Base-by-base conservation (phyloP, 2,797 vertebrate species). In the Ara ararauna region DNA sequence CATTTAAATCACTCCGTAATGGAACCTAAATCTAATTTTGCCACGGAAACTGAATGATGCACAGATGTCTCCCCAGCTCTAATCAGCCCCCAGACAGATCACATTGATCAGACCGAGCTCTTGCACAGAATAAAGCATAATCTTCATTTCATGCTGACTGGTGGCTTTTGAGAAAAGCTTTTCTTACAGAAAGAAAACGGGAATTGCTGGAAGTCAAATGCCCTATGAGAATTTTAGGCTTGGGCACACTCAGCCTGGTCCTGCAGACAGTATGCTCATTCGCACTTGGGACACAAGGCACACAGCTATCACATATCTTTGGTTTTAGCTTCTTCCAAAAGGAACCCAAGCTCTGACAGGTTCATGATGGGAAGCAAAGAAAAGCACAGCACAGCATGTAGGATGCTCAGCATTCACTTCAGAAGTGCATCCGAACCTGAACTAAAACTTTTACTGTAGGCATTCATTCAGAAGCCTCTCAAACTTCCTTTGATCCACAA, bases 1-100 rank as follows among this genome's bases (percentile, higher is more conserved):
- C 66, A 75, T 51, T 74, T 65, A 85, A 92, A 90, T 51, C 22
- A 48, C 27, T 92, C 54, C 58, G 40, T 88, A 88, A 88, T 94
- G 74, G 80, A 88, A 94, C 86, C 36, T 6, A 56, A 92, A 93
- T 18, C 66, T 86, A 76, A 94, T 88, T 85, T 81, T 86, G 66
- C 64, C 64, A 76, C 32, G 2, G 54, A 60, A 90, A 73, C 60
- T 6, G 30, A 81, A 64, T 9, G 45, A 87, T 13, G 27, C 48
- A 54, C 38, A 74, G 64, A 91, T 62, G 34, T 56, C 53, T 92
- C 53, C 45, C 30, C 36, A 47, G 58, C 58, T 85, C 70, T 36
- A 32, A 66, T 20, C 58, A 88, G 5, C 66, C 72, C 65, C 70
- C 30, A 51, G 60, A 56, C 7, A 65, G 42, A 67, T 45, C 29